phyloP scores from a whole-genome alignment of 2,888 invertebrate species.

The Ramazzottius varieornatus region DNA sequence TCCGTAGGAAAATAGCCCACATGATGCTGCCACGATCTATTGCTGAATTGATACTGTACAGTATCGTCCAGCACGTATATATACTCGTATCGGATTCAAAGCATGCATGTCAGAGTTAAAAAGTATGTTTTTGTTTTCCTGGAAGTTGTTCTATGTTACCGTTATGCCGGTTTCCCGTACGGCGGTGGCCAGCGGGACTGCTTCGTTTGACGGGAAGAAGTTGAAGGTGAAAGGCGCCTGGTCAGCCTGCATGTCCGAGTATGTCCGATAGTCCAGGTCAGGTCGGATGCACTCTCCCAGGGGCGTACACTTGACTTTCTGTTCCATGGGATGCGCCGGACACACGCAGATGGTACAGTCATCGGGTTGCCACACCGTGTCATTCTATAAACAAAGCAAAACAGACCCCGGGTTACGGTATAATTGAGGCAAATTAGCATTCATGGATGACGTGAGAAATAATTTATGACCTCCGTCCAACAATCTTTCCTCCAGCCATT shows the following conservation, averaged over 20 bases:
- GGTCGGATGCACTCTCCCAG: neutral
- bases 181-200: neutral
- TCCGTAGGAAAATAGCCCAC: no score
- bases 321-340: neutral
- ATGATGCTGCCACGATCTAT: no score
- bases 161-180: neutral
- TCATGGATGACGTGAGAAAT: no score
- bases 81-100: no score
- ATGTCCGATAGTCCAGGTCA: neutral
- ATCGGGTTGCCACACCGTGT: neutral
- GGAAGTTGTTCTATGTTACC: neutral
- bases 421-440: no score
- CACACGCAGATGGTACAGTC: neutral
- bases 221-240: neutral
- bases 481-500: no score
- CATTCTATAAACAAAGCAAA: neutral
- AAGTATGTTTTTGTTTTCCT: no score
- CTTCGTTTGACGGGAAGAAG: neutral
- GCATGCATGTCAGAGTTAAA: no score
- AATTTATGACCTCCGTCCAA: no score
- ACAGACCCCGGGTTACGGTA: no score
- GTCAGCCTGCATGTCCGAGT: neutral
- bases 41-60: no score
- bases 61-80: no score
- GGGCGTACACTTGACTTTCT: neutral